Evolutionary conservation across 2,888 invertebrate genomes (phyloP).

Genomic region (Dromius quadrimaculatus): DNA sequence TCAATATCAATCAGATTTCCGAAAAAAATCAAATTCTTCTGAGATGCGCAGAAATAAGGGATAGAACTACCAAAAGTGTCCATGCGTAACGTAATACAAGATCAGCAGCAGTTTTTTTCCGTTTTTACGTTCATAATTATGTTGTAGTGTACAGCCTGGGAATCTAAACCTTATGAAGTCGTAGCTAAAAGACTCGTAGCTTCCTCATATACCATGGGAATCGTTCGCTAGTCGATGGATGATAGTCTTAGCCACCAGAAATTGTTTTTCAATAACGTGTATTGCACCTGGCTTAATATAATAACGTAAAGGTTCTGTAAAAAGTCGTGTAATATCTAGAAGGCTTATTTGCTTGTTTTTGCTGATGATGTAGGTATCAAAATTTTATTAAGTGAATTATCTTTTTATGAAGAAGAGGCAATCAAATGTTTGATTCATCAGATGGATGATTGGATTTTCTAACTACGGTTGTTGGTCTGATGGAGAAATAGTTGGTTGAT

Average conservation of each 20-base stretch:
- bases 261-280: conserved; percentile 57
- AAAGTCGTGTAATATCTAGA: conserved; percentile 27
- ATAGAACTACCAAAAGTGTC: conserved; percentile 56
- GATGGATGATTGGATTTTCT: no score
- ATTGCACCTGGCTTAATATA: conserved; percentile 53
- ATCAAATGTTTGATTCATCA: no score
- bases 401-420: conserved; percentile 38
- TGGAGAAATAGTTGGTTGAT: no score
- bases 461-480: no score
- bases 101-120: conserved; percentile 54
- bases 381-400: conserved; percentile 50
- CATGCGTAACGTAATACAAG: conserved; percentile 59
- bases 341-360: conserved; percentile 20
- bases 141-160: conserved; percentile 50
- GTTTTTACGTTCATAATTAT: conserved; percentile 55
- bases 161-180: conserved; percentile 45
- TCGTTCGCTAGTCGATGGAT: conserved; percentile 34
- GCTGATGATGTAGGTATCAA: conserved; percentile 31
- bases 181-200: conserved; percentile 27
- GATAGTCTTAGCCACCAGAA: conserved; percentile 56
- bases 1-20: no score
- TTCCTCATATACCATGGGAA: conserved; percentile 56
- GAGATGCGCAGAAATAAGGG: conserved; percentile 49
- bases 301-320: no score
- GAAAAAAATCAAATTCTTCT: no score